A percentile compares a stretch with the other conserved stretches of the same genome.
phyloP scores from a whole-genome alignment of 1,140 invertebrate genomes.

The Battus philenor region DNA sequence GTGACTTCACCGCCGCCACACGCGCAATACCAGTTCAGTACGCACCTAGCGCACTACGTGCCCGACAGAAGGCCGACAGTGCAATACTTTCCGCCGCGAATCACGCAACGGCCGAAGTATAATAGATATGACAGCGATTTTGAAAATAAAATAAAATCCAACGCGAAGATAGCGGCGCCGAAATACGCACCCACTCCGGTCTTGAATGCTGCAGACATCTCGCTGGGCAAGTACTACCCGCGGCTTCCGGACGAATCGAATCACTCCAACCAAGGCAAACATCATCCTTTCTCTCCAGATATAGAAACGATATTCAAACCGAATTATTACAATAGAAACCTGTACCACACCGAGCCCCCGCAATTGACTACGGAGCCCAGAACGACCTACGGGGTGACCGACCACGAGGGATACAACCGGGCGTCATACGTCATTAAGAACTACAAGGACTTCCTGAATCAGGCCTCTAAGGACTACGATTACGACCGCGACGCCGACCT shows the following conservation, averaged over 20 bases:
- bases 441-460: conserved; percentile 49
- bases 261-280: background rate
- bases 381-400: conserved; percentile 18
- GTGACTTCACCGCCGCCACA: conserved; percentile 18
- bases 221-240: background rate
- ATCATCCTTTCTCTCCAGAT: background rate
- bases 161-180: conserved; percentile 24
- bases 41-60: conserved; percentile 19
- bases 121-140: conserved; percentile 38
- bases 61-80: conserved; percentile 49
- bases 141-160: conserved; percentile 38
- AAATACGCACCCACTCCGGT: conserved; percentile 23
- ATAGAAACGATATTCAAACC: background rate
- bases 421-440: conserved; percentile 48
- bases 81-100: conserved; percentile 56
- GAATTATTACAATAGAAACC: conserved; percentile 26
- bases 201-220: background rate
- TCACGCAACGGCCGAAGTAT: conserved; percentile 32
- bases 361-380: conserved; percentile 16
- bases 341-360: conserved; percentile 31
- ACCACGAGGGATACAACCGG: conserved; percentile 34
- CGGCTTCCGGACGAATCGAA: background rate
- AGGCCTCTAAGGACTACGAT: conserved; percentile 38
- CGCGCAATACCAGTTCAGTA: conserved; percentile 13
- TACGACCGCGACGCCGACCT: conserved; percentile 38